These are phyloP conservation scores for Esox lucius DNA, from an alignment of 2,797 vertebrate species.

Conservation along the genomic window DNA sequence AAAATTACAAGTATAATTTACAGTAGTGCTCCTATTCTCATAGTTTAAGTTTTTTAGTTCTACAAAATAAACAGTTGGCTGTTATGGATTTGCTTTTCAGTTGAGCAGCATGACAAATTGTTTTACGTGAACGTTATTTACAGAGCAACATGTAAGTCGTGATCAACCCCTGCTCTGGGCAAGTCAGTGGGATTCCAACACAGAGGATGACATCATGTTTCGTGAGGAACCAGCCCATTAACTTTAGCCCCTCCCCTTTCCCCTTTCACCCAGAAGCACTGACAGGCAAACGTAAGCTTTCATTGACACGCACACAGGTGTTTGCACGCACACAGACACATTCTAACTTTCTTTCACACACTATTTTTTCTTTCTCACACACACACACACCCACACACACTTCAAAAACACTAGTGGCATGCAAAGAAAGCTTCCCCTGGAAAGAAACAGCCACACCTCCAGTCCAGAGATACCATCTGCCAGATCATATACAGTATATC, in stretches of 20 bases:
- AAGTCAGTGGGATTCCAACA: conserved; percentile 7
- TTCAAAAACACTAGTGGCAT: conserved; percentile 37
- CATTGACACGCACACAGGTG: neutral
- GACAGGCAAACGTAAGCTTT: neutral
- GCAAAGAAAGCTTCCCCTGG: conserved; percentile 48
- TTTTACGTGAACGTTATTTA: neutral
- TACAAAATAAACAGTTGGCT: neutral
- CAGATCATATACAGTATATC: conserved; percentile 12
- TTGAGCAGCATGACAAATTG: neutral
- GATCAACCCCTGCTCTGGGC: neutral
- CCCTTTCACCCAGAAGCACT: conserved; percentile 5
- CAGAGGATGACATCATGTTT: neutral
- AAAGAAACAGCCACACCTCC: conserved; percentile 29
- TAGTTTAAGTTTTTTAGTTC: neutral
- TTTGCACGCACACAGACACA: neutral
- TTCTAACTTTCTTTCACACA: neutral
- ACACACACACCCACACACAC: conserved; percentile 20
- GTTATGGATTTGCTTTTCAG: neutral
- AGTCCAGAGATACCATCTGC: conserved; percentile 40
- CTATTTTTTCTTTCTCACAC: neutral
- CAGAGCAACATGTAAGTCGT: neutral
- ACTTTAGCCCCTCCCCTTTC: conserved; percentile 17
- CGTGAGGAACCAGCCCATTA: conserved; percentile 35
- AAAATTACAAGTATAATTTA: neutral
- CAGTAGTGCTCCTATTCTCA: neutral